Base-by-base conservation (phyloP, 2,113 vertebrate genomes). In the Cyanocitta stelleri region DNA sequence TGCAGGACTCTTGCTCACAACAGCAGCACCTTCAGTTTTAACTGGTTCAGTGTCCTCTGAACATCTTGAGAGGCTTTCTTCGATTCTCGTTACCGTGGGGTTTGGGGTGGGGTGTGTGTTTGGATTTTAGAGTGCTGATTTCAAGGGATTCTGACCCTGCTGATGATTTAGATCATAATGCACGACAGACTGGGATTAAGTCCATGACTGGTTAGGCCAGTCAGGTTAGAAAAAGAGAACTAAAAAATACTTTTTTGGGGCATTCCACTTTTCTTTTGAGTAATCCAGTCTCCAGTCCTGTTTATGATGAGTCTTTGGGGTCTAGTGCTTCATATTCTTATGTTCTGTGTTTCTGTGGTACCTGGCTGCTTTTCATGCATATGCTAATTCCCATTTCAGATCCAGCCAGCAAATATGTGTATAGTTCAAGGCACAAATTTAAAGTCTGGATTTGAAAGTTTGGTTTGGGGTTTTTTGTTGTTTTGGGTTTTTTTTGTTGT, bases 1-100 rank as follows among this genome's bases (percentile, higher is more conserved):
- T 54, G 52, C 58, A 52, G 24, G 59, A 22, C 29, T 29, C 16
- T 11, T 35, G 66, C 58, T 76, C 51, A 6, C 51, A 32, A 0
- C 8, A 58, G n/a, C 4, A 54, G 13, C 56, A 30, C 16, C 4
- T 46, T 51, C 63, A 33, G 12, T 46, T 78, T 13, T 21, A 10
- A 2, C 23, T 33, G 39, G 3, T 24, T 30, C 79, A 29, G 3
- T 37, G n/a, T 7, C 56, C 44, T 13, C 35, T 64, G 41, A 26
- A 2, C 6, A 2, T 20, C 33, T 22, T 10, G 24, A 30, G 64
- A 64, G 37, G 29, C 20, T 54, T 83, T 13, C n/a, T 54, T 32
- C 9, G 5, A 0, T 56, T 33, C 22, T n/a, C 41, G 19, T 49
- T 26, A 1, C 56, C 4, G 0, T 8, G 33, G 10, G 10, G 12